These are phyloP conservation scores for Chironomus tentans DNA, from an alignment of 2,888 invertebrate species.

Conservation along the genomic window DNA sequence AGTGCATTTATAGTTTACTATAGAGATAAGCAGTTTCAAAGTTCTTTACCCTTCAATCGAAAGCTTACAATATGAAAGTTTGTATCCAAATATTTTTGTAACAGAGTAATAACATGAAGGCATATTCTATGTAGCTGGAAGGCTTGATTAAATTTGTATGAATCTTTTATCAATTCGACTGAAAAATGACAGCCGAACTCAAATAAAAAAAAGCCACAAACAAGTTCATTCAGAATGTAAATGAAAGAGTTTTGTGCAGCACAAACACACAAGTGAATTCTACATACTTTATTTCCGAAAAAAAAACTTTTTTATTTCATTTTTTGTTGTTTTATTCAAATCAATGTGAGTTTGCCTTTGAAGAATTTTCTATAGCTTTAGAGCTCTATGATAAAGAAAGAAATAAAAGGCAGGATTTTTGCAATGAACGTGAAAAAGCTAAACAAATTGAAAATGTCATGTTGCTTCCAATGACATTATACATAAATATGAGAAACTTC, in stretches of 20 bases:
- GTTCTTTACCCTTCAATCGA: background rate
- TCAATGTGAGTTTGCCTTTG: background rate
- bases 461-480: background rate
- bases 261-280: too few relatives aligned
- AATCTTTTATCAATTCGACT: background rate
- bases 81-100: background rate
- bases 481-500: background rate
- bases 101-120: too few relatives aligned
- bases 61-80: background rate
- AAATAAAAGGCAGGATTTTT: background rate
- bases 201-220: too few relatives aligned
- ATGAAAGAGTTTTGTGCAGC: too few relatives aligned
- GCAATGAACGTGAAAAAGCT: background rate
- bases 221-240: too few relatives aligned
- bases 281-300: background rate
- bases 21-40: background rate
- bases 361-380: background rate
- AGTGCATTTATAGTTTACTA: background rate
- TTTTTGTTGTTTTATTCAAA: background rate
- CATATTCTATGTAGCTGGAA: background rate
- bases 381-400: too few relatives aligned
- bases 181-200: too few relatives aligned
- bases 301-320: background rate
- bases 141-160: background rate
- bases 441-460: background rate